Evolutionary conservation across 2,113 vertebrate genomes (phyloP), one percentile per base, ranked within the genome.

Genomic region (Gavia stellata): DNA sequence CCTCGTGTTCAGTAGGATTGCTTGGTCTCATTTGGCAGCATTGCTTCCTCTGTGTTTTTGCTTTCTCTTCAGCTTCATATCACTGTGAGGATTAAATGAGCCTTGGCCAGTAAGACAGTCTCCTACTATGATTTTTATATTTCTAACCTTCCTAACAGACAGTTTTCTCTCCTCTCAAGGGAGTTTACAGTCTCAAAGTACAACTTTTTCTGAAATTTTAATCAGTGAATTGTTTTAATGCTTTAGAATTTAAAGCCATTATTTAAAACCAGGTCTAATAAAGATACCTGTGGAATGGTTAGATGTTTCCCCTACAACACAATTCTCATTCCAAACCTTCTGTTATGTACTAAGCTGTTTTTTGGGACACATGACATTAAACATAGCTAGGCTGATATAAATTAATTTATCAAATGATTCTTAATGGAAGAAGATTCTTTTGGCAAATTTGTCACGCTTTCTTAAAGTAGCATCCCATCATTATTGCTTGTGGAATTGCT

Each of bases 31-130:
- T 94, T 94, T 89, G 58, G 49, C 70, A 81, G 23, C 40, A 14
- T 61, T 91, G 31, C 12, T 85, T 79, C 47, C 49, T 72, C 66
- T 72, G 52, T 91, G 58, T 65, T 95, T 95, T 71, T 89, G 31
- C 70, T 79, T 96, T 84, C 86, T 88, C 56, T 89, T 91, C 56
- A 89, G 61, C 28, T 72, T 72, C 86, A 47, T 89, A 72, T 79
- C 70, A 61, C 61, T 65, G 44, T 33, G 42, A 85, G 83, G 44
- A 90, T 88, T 92, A 95, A 96, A 92, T 84, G 88, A 96, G 31
- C 89, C 89, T 95, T 92, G 77, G 61, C 68, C 94, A 92, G 42
- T 52, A 59, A 84, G 52, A 62, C 31, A 67, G 56, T 74, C 56
- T 92, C 47, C 72, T 81, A 55, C 33, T 67, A 81, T 56, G 18